Evolutionary conservation across 37 sponge, comb jelly and placozoan genomes (phyloP).

Genomic region (Halisarca cf. caerulea): DNA sequence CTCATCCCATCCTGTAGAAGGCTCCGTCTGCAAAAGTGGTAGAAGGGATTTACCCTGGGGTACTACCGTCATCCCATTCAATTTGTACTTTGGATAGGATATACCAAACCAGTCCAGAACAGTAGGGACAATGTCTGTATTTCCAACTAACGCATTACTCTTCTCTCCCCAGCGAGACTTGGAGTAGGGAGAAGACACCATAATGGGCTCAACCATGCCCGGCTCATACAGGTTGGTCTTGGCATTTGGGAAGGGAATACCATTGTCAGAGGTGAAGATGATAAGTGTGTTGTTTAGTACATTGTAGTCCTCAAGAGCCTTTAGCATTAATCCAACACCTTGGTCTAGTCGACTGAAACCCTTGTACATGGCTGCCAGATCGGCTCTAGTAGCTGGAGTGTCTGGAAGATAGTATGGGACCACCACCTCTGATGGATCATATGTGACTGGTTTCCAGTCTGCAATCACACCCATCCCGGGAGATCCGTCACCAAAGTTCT

Average conservation of each 20-base stretch:
- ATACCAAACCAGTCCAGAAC: conserved; percentile 77
- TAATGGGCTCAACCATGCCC: conserved; percentile 62
- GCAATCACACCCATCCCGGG: conserved; percentile 65
- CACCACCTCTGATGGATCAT: conserved; percentile 54
- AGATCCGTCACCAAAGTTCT: conserved; percentile 74
- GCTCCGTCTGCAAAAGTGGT: conserved; percentile 56
- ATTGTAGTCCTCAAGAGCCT: conserved; percentile 41
- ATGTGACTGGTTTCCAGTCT: conserved; percentile 73
- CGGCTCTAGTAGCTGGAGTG: conserved; percentile 57
- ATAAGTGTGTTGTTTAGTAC: conserved; percentile 59
- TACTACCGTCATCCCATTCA: conserved; percentile 34
- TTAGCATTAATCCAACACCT: conserved; percentile 67
- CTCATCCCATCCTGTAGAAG: conserved; percentile 49
- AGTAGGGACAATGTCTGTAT: conserved; percentile 69
- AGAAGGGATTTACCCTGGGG: conserved; percentile 48
- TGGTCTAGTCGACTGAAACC: conserved; percentile 76
- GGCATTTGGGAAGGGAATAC: conserved; percentile 77
- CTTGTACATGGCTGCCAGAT: conserved; percentile 67
- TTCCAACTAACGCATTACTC: conserved; percentile 59
- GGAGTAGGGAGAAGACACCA: conserved; percentile 57
- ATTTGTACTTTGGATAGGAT: conserved; percentile 51
- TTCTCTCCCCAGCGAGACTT: conserved; percentile 53
- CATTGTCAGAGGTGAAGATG: conserved; percentile 73
- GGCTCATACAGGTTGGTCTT: conserved; percentile 79
- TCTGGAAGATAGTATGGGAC: conserved; percentile 77